Evolutionary conservation across 2,888 invertebrate genomes (phyloP), one percentile per base, ranked within the genome.

Genomic region (Cerastis rubricosa): DNA sequence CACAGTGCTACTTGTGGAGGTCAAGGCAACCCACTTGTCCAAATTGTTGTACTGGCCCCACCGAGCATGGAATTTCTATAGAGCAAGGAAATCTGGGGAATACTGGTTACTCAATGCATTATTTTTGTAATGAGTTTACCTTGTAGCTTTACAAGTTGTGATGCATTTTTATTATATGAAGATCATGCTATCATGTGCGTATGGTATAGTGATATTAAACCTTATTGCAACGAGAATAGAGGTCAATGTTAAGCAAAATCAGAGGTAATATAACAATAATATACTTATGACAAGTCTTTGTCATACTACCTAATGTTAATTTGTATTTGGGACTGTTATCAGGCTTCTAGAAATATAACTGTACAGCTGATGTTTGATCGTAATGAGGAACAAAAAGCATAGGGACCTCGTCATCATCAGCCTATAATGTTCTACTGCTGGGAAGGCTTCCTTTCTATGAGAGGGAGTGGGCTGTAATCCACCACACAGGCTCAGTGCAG

Each of bases 21-120:
- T 90, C 92, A 92, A 90, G 89, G 90, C 77, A 74, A 85, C 17
- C 86, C 64, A 71, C 85, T 74, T 79, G 88, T 74, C 85, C 87
- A 87, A 89, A 90, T 87, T 87, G 74, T 79, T 69, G 70, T 73
- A 82, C 85, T 43, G 67, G 74, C 76, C 76, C 40, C 74, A 69
- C 49, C 76, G 77, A 76, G 51, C 19, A 71, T 68, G 85, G 83
- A 70, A 85, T 78, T 72, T 74, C 74, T 84, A 74, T 78, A 83
- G 69, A 69, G 61, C 68, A 78, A 82, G 65, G 61, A 74, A 83
- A 83, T 71, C 43, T 71, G 61, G 45, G 67, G 54, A 64, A 64
- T 68, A 74, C 68, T 63, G 25, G 49, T 82, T 76, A 79, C 61
- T 43, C 67, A 76, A 49, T 2, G 1, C 22, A 49, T 47, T 79